Conservation (phyloP, 1,140 invertebrate species). For the Sinella curviseta region DNA sequence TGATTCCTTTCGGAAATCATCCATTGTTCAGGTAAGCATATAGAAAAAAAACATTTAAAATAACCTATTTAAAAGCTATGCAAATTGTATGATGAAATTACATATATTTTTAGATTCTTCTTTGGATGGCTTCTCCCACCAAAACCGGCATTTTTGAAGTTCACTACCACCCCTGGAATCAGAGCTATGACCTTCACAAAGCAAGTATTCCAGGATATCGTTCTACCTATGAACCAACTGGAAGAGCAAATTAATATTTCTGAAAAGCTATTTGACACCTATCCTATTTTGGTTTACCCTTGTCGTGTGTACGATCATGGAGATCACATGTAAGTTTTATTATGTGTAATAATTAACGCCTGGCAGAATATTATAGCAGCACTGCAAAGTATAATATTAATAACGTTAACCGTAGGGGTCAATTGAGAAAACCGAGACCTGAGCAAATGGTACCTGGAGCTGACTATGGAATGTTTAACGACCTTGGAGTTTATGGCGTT, state of each 20-base stretch:
- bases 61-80: not conserved
- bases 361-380: not conserved
- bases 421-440: constrained; percentile 55
- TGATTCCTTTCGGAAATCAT: constrained; percentile 60
- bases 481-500: constrained; percentile 62
- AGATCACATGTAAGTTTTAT: constrained; percentile 47
- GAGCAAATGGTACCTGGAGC: constrained; percentile 59
- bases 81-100: not conserved
- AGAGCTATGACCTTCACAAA: constrained; percentile 62
- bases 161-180: constrained; percentile 60
- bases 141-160: constrained; percentile 60
- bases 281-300: constrained; percentile 62
- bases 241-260: constrained; percentile 60
- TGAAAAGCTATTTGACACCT: constrained; percentile 59
- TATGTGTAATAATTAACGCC: too few species aligned
- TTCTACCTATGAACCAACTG: constrained; percentile 59
- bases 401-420: constrained; percentile 51
- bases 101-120: constrained; percentile 45
- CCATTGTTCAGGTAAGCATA: constrained; percentile 52
- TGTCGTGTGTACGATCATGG: constrained; percentile 61
- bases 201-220: constrained; percentile 63
- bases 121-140: constrained; percentile 58
- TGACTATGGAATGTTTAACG: constrained; percentile 54
- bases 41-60: not conserved
- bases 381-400: not conserved